phyloP scores from a whole-genome alignment of 2,113 vertebrate species.

The Microtus pennsylvanicus region DNA sequence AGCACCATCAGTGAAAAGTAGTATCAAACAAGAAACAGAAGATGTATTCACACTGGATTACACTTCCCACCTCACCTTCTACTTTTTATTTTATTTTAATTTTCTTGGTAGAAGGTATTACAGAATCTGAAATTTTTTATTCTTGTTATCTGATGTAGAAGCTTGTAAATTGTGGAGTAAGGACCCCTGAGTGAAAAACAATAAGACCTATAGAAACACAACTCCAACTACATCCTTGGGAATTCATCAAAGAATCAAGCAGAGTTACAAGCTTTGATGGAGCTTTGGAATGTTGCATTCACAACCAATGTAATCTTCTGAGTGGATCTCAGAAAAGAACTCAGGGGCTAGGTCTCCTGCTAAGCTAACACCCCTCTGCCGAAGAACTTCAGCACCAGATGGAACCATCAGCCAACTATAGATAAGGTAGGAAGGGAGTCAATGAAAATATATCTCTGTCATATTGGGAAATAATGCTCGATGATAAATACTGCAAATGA shows the following conservation, averaged over 20 bases:
- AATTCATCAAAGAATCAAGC: background rate
- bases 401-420: background rate
- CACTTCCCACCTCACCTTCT: background rate
- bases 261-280: background rate
- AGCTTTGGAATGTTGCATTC: background rate
- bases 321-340: background rate
- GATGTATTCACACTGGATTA: background rate
- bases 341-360: background rate
- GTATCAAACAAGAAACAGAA: background rate
- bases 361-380: background rate
- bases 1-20: background rate
- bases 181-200: background rate
- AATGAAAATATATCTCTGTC: background rate
- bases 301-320: background rate
- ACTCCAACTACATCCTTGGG: background rate
- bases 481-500: background rate
- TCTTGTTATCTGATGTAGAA: background rate
- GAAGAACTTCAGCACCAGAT: background rate
- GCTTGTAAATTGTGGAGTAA: background rate
- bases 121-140: slow-evolving; percentile 2
- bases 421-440: background rate
- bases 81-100: background rate
- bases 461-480: background rate
- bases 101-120: background rate
- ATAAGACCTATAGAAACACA: background rate